Evolutionary conservation across 2,113 vertebrate genomes (phyloP).

Genomic region (Zootoca vivipara): DNA sequence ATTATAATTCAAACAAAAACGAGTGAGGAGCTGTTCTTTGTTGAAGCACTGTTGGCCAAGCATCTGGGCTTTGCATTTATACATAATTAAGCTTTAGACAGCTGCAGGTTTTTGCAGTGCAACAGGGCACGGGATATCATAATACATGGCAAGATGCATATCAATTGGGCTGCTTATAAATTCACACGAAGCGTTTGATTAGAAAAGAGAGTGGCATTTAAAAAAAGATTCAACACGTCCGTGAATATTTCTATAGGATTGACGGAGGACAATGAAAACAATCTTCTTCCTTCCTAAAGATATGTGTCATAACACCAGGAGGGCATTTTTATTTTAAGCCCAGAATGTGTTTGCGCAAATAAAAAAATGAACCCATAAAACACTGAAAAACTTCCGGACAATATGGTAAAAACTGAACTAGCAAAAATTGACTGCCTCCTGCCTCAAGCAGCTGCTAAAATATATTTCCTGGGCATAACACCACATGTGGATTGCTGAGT

Average conservation of each 20-base stretch:
- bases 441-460: slow-evolving; percentile 6
- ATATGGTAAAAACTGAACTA: slow-evolving; percentile 23
- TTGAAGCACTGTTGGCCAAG: slow-evolving; percentile 69
- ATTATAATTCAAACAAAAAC: slow-evolving; percentile 77
- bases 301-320: not conserved
- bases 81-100: slow-evolving; percentile 80
- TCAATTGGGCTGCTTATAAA: slow-evolving; percentile 56
- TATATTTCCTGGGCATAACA: slow-evolving; percentile 1
- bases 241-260: slow-evolving; percentile 41
- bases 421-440: slow-evolving; percentile 37
- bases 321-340: slow-evolving; percentile 55
- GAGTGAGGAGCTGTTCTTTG: slow-evolving; percentile 66
- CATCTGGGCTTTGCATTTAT: slow-evolving; percentile 78
- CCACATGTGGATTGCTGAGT: slow-evolving; percentile 50
- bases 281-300: slow-evolving; percentile 25
- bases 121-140: slow-evolving; percentile 64
- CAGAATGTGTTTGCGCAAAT: slow-evolving; percentile 50
- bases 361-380: slow-evolving; percentile 32
- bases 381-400: slow-evolving; percentile 46
- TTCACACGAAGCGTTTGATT: slow-evolving; percentile 60
- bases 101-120: slow-evolving; percentile 72
- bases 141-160: slow-evolving; percentile 66
- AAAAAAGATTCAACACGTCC: slow-evolving; percentile 26
- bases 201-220: slow-evolving; percentile 56
- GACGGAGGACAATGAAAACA: slow-evolving; percentile 44